A percentile compares a stretch with the other conserved stretches of the same genome.
These are phyloP conservation scores for Hydrocynus forskahlii DNA, from an alignment of 2,797 vertebrate species.

Conservation along the genomic window DNA sequence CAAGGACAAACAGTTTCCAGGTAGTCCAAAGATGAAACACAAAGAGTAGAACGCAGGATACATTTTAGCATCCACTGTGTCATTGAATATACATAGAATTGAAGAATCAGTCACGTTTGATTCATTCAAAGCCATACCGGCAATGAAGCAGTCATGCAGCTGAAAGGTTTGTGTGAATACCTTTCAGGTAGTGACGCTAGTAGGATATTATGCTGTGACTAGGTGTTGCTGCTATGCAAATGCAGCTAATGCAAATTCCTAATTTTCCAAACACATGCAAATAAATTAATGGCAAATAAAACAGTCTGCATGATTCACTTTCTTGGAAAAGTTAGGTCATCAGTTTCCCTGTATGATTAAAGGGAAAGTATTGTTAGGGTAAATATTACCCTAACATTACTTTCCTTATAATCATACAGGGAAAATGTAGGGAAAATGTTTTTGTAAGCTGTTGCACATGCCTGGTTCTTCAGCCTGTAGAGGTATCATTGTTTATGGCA, in stretches of 20 bases:
- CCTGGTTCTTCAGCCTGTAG: neutral
- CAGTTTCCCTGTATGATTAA: neutral
- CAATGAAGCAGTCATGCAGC: neutral
- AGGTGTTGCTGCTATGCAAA: conserved; percentile 29
- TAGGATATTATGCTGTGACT: neutral
- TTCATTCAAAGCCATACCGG: conserved; percentile 45
- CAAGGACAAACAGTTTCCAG: conserved; percentile 68
- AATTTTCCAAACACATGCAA: neutral
- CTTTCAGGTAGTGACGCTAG: neutral
- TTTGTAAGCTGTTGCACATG: neutral
- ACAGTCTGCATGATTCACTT: neutral
- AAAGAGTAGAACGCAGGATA: conserved; percentile 58
- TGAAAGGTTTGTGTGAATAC: too few species aligned
- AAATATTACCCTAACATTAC: too few species aligned
- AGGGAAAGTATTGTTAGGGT: neutral
- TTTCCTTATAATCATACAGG: too few species aligned
- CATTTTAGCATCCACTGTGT: conserved; percentile 32
- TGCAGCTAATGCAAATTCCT: conserved; percentile 35
- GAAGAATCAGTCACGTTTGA: neutral
- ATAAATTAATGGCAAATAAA: neutral
- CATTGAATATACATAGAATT: conserved; percentile 9
- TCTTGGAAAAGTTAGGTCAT: neutral
- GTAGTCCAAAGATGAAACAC: conserved; percentile 65
- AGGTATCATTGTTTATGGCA: neutral
- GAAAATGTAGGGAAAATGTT: too few species aligned